Evolutionary conservation across 1,140 invertebrate genomes (phyloP).

Genomic region (Trypoxylus dichotomus): DNA sequence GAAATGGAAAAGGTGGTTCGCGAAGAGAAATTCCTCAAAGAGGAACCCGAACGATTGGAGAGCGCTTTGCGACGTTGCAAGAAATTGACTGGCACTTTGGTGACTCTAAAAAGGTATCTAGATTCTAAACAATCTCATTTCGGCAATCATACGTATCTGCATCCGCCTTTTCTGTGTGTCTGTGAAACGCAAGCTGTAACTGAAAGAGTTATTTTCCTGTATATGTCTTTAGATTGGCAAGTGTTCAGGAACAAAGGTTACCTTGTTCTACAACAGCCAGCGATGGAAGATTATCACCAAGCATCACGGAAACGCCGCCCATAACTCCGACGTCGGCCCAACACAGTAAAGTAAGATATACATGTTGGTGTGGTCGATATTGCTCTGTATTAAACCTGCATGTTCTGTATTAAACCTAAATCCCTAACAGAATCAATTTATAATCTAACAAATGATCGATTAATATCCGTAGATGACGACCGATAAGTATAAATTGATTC

Average conservation of each 20-base stretch:
- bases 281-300: conserved; percentile 71
- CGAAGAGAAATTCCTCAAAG: conserved; percentile 95
- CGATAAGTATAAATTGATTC: conserved; percentile 47
- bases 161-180: conserved; percentile 15
- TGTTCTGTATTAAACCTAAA: conserved; percentile 32
- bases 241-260: conserved; percentile 90
- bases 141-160: neutral
- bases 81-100: conserved; percentile 93
- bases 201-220: conserved; percentile 29
- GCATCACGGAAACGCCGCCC: conserved; percentile 60
- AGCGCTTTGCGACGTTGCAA: conserved; percentile 90
- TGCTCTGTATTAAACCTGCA: conserved; percentile 39
- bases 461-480: neutral
- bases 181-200: conserved; percentile 22
- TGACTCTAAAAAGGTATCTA: conserved; percentile 90
- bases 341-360: conserved; percentile 64
- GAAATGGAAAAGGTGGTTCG: conserved; percentile 94
- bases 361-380: conserved; percentile 16
- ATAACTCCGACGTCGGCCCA: conserved; percentile 66
- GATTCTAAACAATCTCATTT: neutral
- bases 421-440: conserved; percentile 41
- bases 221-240: conserved; percentile 72
- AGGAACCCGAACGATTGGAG: conserved; percentile 91
- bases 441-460: conserved; percentile 22
- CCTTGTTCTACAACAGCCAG: conserved; percentile 63